These are phyloP conservation scores for Orussus abietinus DNA, from an alignment of 1,140 invertebrate species.

Conservation along the genomic window DNA sequence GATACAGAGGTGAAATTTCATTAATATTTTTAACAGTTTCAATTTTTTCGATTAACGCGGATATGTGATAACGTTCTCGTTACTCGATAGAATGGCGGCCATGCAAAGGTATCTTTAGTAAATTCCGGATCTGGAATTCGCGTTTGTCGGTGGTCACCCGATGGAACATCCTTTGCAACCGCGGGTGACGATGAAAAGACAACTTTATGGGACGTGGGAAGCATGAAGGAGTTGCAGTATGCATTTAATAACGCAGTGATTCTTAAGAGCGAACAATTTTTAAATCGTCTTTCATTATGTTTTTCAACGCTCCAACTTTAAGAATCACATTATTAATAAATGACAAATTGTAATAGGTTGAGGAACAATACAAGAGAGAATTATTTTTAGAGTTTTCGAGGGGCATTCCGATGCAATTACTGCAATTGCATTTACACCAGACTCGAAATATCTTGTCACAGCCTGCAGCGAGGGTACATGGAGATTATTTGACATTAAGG, in stretches of 20 bases:
- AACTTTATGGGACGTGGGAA: slow-evolving; percentile 63
- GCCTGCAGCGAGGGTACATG: slow-evolving; percentile 64
- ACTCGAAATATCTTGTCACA: slow-evolving; percentile 62
- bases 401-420: slow-evolving; percentile 60
- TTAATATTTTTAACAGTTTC: slow-evolving; percentile 1
- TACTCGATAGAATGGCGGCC: slow-evolving; percentile 48
- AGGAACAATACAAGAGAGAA: too few species aligned
- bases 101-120: slow-evolving; percentile 47
- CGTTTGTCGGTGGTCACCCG: slow-evolving; percentile 65
- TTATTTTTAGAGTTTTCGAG: slow-evolving; percentile 50
- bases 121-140: slow-evolving; percentile 46
- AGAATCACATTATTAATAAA: too few species aligned
- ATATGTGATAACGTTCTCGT: neutral
- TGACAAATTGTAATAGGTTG: too few species aligned
- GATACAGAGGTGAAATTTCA: slow-evolving; percentile 53
- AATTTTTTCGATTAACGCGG: too few species aligned
- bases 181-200: slow-evolving; percentile 72
- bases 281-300: too few species aligned
- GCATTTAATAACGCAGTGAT: slow-evolving; percentile 30
- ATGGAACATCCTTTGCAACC: slow-evolving; percentile 61
- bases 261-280: too few species aligned
- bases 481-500: slow-evolving; percentile 36
- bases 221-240: slow-evolving; percentile 57
- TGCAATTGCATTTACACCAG: slow-evolving; percentile 62
- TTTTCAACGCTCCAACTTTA: too few species aligned